Conservation (phyloP, 2,888 invertebrate species). For the Hecatera dysodea region DNA sequence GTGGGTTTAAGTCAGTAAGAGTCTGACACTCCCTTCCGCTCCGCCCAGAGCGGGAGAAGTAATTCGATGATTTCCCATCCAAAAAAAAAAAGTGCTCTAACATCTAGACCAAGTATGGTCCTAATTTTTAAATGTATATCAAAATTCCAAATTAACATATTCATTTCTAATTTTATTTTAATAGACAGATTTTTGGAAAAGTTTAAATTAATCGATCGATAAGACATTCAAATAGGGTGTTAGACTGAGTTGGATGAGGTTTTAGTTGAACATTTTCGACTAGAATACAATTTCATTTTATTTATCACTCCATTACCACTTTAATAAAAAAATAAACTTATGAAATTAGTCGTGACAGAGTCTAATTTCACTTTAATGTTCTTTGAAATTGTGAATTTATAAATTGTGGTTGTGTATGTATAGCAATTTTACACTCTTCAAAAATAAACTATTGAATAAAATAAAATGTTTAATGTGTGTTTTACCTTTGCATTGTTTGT, state of each 20-base stretch:
- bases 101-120: slow-evolving; percentile 4
- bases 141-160: neutral
- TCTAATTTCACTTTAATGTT: neutral
- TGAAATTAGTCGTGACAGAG: neutral
- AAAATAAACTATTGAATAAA: no score
- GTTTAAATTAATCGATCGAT: neutral
- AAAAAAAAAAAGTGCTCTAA: no score
- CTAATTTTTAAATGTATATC: slow-evolving; percentile 15
- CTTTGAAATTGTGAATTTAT: no score
- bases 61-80: no score
- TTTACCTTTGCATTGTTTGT: no score
- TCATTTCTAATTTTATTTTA: slow-evolving; percentile 11
- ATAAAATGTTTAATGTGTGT: no score
- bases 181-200: slow-evolving; percentile 14
- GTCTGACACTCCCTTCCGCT: no score
- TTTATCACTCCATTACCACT: neutral
- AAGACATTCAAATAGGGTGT: neutral
- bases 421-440: no score
- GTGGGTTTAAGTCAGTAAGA: no score
- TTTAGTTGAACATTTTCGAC: neutral
- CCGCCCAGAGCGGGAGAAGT: no score
- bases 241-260: neutral
- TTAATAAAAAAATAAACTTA: neutral
- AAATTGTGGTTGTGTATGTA: no score
- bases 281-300: neutral